Base-by-base conservation (phyloP, 2,888 invertebrate species). In the Urechis unicinctus region DNA sequence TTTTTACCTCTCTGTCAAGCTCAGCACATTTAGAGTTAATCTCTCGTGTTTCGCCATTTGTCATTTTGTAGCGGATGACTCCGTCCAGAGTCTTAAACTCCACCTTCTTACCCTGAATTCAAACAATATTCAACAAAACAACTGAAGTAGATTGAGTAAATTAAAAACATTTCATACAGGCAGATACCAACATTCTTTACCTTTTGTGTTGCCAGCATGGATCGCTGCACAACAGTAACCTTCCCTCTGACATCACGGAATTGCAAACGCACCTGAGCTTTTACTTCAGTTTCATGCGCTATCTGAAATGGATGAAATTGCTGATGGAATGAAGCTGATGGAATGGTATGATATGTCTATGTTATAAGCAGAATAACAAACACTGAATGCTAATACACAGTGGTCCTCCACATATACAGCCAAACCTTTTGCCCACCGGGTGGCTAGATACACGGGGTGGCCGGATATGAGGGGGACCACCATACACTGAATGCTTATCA, bases 271-370 rank as follows among this genome's bases (percentile, higher is more conserved):
- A 82, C 76, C 61, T 81, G 66, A 74, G 80, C 70, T 69, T 80
- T 73, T 60, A 85, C 83, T 64, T 81, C 80, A 22, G 71, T 67
- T 60, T 83, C 83, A 61, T 82, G 80, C 42, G 85, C 83, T 51
- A 91, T 82, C 81, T 82, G 58, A 42, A 66, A 58, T 4, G 22
- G 17, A 36, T 28, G 24, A n/a, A 42, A 13, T 31, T n/a, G n/a
- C n/a, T n/a, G n/a, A n/a, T n/a, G n/a, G n/a, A n/a, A n/a, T n/a
- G n/a, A n/a, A n/a, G n/a, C n/a, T n/a, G n/a, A n/a, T n/a, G n/a
- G n/a, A n/a, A n/a, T n/a, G n/a, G n/a, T n/a, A n/a, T n/a, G n/a
- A n/a, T n/a, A n/a, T n/a, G n/a, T n/a, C n/a, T n/a, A n/a, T n/a
- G n/a, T n/a, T n/a, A n/a, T n/a, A n/a, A n/a, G n/a, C n/a, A n/a